These are phyloP conservation scores for Dunckerocampus dactyliophorus DNA, from an alignment of 2,113 vertebrate species.

Conservation along the genomic window DNA sequence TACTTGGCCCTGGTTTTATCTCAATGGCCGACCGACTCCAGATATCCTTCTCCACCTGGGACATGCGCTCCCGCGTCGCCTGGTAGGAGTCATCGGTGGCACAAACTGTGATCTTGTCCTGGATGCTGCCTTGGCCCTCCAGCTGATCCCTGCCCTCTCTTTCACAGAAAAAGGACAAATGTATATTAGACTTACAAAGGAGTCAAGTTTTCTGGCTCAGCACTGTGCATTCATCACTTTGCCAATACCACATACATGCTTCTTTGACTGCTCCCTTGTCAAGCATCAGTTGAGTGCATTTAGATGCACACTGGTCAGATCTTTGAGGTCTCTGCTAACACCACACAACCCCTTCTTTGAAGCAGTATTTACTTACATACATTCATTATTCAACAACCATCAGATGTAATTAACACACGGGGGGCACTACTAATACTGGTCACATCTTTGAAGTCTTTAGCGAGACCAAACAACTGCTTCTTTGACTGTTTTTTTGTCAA, in stretches of 20 bases:
- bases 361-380: no score
- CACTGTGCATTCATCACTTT: not conserved
- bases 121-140: slow-evolving; percentile 81
- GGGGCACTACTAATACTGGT: not conserved
- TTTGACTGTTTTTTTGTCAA: not conserved
- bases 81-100: slow-evolving; percentile 79
- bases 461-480: not conserved
- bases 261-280: not conserved
- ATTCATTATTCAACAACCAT: not conserved
- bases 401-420: not conserved
- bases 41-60: slow-evolving; percentile 77
- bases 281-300: not conserved
- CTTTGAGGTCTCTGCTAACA: not conserved
- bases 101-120: slow-evolving; percentile 83
- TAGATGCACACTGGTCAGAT: not conserved
- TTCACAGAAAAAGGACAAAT: not conserved
- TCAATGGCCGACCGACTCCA: slow-evolving; percentile 73
- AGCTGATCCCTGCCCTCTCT: slow-evolving; percentile 74
- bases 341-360: not conserved
- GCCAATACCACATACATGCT: not conserved
- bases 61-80: slow-evolving; percentile 70
- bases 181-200: not conserved
- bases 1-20: slow-evolving; percentile 72
- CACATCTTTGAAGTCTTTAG: not conserved
- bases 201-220: not conserved